phyloP scores from a whole-genome alignment of 2,888 invertebrate genomes.

The Escarpia spicata region DNA sequence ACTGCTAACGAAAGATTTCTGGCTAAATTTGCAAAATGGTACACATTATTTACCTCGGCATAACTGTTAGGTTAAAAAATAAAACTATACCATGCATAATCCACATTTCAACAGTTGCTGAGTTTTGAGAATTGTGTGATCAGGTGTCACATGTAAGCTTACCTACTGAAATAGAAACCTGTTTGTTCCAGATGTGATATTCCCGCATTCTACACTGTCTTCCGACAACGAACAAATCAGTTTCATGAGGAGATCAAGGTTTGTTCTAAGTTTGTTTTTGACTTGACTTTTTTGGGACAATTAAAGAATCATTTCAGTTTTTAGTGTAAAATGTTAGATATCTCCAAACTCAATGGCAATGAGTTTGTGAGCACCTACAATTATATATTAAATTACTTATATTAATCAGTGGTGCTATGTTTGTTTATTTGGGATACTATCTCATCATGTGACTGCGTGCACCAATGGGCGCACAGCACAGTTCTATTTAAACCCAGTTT shows the following conservation, averaged over 20 bases:
- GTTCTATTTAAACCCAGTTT: too few relatives aligned
- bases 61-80: too few relatives aligned
- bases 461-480: too few relatives aligned
- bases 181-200: slow-evolving; percentile 43
- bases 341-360: too few relatives aligned
- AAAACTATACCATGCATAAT: too few relatives aligned
- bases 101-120: too few relatives aligned
- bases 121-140: too few relatives aligned
- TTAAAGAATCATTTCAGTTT: not conserved
- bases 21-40: not conserved
- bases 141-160: not conserved
- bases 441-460: too few relatives aligned
- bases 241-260: slow-evolving; percentile 54
- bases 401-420: too few relatives aligned
- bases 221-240: slow-evolving; percentile 41
- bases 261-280: slow-evolving; percentile 19
- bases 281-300: not conserved
- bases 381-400: too few relatives aligned
- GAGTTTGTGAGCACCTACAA: too few relatives aligned
- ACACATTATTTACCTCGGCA: not conserved
- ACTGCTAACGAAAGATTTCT: not conserved
- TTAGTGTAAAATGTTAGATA: not conserved
- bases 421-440: too few relatives aligned
- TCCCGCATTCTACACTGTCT: slow-evolving; percentile 56
- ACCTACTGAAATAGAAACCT: not conserved